Percentiles rank a stretch among this genome's conserved stretches.
Conservation (phyloP, 2,797 vertebrate species). For the Phoxinus dragarum region DNA sequence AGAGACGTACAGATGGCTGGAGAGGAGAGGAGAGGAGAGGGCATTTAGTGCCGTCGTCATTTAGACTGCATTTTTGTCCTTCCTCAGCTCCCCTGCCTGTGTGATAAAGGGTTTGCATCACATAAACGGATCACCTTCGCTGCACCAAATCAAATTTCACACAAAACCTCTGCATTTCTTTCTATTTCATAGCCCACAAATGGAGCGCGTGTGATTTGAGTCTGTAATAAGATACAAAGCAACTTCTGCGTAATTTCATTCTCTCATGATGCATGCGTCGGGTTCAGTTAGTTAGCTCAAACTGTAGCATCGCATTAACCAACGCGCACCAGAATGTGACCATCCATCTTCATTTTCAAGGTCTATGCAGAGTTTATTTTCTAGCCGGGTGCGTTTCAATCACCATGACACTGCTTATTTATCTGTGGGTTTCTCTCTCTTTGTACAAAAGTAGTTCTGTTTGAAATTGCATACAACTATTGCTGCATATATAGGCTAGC, state of each 20-base stretch:
- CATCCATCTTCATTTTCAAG: slow-evolving; percentile 39
- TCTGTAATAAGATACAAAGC: slow-evolving; percentile 29
- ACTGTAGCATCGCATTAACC: slow-evolving; percentile 16
- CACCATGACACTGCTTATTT: slow-evolving; percentile 7
- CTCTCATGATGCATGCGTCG: background rate
- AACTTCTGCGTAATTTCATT: slow-evolving; percentile 15
- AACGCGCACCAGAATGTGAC: background rate
- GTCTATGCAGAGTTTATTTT: slow-evolving; percentile 35
- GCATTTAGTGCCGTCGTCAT: slow-evolving; percentile 43
- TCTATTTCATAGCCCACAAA: slow-evolving; percentile 22
- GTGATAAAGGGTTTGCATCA: slow-evolving; percentile 43
- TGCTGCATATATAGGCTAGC: background rate
- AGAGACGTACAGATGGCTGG: slow-evolving; percentile 38
- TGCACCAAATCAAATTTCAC: slow-evolving; percentile 51
- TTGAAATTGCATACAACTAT: background rate
- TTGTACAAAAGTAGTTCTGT: background rate
- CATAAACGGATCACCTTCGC: slow-evolving; percentile 43
- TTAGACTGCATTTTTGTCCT: slow-evolving; percentile 43
- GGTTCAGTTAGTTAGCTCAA: slow-evolving; percentile 23
- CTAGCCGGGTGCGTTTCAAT: slow-evolving; percentile 10
- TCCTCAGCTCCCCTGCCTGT: background rate
- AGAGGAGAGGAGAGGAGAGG: slow-evolving; percentile 3
- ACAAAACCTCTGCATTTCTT: slow-evolving; percentile 40
- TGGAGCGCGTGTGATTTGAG: background rate
- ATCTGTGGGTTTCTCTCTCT: slow-evolving; percentile 5